Evolutionary conservation across 2,113 vertebrate species (phyloP), one percentile per base, ranked within the genome.

Genomic region (human (Homo sapiens)): DNA sequence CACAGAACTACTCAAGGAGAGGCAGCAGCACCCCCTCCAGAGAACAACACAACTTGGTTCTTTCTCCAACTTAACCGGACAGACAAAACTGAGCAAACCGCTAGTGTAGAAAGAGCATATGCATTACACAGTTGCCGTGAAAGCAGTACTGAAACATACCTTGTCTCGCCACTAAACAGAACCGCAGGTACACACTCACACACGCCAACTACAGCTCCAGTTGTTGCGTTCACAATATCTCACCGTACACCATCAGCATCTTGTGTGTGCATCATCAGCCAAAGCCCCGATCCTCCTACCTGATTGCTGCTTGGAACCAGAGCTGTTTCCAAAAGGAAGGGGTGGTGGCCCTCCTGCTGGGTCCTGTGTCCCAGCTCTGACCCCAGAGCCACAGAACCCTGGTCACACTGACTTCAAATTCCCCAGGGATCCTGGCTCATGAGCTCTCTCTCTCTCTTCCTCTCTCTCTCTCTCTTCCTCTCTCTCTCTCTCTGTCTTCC

Each of bases 71-170:
- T 55, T 93, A 97, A 97, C 94, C 72, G 94, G 92, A 98, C 94
- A 1, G 95, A 98, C 96, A 89, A 93, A 97, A 96, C 0, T 72
- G 89, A 96, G 98, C 93, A 97, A 90, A 93, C 84, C 97, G 90
- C 92, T 70, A 79, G 59, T 55, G 10, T 8, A 85, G 92, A 96
- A 94, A 48, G 93, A 90, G 59, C 94, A 16, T 48, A 59, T 3
- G 27, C 40, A 50, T 90, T 93, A 97, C 85, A 72, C 30, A 80
- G 89, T 40, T 95, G 92, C 97, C 23, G 27, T 94, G 93, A 96
- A 97, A 98, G 97, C 96, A 70, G 22, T 81, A 94, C 88, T 89
- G 96, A 96, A 96, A 97, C 76, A 30, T 90, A 8, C 38, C 11
- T 10, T 23, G 38, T 68, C 80, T 61, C 35, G 0, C 80, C 82